Conservation (phyloP, 2,113 vertebrate genomes). For the Bolborhynchus lineola region DNA sequence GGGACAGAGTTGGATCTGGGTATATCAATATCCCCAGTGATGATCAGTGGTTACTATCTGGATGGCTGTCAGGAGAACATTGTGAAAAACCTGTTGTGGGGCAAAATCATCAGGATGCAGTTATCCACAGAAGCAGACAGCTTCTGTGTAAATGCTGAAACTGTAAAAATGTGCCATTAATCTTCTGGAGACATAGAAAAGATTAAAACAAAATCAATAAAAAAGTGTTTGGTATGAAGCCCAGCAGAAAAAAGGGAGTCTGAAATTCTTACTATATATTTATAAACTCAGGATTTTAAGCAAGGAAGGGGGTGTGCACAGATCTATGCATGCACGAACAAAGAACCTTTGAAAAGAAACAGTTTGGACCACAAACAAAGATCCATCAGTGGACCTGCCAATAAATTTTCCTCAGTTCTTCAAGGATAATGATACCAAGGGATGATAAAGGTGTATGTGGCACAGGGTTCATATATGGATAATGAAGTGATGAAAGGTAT, state of each 20-base stretch:
- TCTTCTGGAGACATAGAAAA: not conserved
- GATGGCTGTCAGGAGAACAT: not conserved
- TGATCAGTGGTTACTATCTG: not conserved
- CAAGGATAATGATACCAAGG: not conserved
- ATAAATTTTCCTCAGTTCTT: not conserved
- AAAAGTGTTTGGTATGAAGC: not conserved
- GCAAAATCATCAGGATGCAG: not conserved
- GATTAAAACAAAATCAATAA: not conserved
- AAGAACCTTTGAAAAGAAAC: not conserved
- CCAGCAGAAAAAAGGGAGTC: not conserved
- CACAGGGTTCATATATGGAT: not conserved
- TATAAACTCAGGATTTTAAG: conserved; percentile 26
- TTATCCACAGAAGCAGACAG: not conserved
- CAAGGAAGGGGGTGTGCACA: not conserved
- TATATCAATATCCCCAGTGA: not conserved
- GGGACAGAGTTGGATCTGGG: not conserved
- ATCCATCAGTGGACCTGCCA: not conserved
- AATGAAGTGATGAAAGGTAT: not conserved
- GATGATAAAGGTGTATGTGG: not conserved
- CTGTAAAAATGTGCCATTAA: not conserved
- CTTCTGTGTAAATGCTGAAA: not conserved
- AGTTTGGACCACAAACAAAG: not conserved
- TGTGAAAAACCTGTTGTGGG: not conserved
- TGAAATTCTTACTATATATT: not conserved
- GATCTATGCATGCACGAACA: not conserved